These are phyloP conservation scores for Hipposideros armiger DNA, from an alignment of 2,113 vertebrate species.

Conservation along the genomic window DNA sequence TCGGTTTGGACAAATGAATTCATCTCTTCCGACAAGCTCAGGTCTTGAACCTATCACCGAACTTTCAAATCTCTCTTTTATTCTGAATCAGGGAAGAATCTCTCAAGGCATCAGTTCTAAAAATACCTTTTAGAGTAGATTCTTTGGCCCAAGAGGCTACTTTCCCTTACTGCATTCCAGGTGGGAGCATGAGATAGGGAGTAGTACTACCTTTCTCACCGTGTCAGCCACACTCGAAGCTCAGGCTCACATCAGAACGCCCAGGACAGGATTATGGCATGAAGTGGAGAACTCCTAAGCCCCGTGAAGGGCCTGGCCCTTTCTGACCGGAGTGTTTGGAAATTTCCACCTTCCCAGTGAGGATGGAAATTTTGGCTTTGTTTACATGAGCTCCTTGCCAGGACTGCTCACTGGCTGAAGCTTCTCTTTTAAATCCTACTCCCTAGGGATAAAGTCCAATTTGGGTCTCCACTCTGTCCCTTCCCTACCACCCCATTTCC, in stretches of 20 bases:
- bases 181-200: fast-evolving
- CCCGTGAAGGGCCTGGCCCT: constrained; percentile 17
- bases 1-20: not conserved
- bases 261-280: not conserved
- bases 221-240: not conserved
- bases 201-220: not conserved
- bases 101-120: not conserved
- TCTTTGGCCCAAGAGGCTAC: not conserved
- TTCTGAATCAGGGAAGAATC: not conserved
- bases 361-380: constrained; percentile 73
- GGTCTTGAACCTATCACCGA: not conserved
- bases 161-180: not conserved
- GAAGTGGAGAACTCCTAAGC: not conserved
- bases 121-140: not conserved
- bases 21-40: not conserved
- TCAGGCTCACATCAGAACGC: not conserved
- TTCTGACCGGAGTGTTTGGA: constrained; percentile 51
- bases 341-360: constrained; percentile 70
- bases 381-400: constrained; percentile 67
- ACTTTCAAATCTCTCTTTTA: not conserved
- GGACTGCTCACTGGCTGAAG: constrained; percentile 45
- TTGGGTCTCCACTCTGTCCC: not conserved
- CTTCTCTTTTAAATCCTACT: constrained; percentile 33
- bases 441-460: constrained; percentile 2
- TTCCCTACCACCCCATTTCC: not conserved